A percentile compares a stretch with the other conserved stretches of the same genome.
phyloP scores from a whole-genome alignment of 2,888 invertebrate species.

The Cryptus viduatorius region DNA sequence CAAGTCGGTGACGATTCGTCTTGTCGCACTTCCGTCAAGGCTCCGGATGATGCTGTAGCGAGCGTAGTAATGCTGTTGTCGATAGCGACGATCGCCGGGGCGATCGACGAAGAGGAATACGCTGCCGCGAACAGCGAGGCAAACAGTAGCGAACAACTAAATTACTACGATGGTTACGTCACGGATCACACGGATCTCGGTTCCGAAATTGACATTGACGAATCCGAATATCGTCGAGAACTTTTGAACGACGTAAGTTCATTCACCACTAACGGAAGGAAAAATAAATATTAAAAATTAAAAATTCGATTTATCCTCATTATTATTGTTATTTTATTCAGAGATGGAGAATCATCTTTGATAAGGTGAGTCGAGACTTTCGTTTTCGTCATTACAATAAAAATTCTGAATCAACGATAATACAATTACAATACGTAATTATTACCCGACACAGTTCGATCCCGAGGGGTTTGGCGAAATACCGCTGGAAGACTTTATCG shows the following conservation, averaged over 20 bases:
- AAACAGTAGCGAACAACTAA: constrained; percentile 76
- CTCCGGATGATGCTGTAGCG: constrained; percentile 36
- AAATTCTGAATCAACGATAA: constrained; percentile 7
- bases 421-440: constrained; percentile 16
- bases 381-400: constrained; percentile 8
- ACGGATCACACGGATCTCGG: constrained; percentile 93
- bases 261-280: constrained; percentile 73
- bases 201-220: constrained; percentile 89
- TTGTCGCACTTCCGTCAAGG: constrained; percentile 17
- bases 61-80: constrained; percentile 81
- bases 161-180: constrained; percentile 87
- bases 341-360: constrained; percentile 96
- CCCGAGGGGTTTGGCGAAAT: constrained; percentile 97
- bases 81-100: constrained; percentile 83
- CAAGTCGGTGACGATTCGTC: constrained; percentile 59
- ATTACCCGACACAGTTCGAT: constrained; percentile 90
- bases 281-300: neutral
- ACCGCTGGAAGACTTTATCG: constrained; percentile 93
- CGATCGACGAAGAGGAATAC: constrained; percentile 82
- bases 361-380: constrained; percentile 87
- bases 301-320: constrained; percentile 1
- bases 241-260: constrained; percentile 92
- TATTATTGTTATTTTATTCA: constrained; percentile 83
- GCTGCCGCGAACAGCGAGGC: constrained; percentile 80
- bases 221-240: constrained; percentile 91